Conservation (phyloP, 2,888 invertebrate species). For the Dryadula phaetusa region DNA sequence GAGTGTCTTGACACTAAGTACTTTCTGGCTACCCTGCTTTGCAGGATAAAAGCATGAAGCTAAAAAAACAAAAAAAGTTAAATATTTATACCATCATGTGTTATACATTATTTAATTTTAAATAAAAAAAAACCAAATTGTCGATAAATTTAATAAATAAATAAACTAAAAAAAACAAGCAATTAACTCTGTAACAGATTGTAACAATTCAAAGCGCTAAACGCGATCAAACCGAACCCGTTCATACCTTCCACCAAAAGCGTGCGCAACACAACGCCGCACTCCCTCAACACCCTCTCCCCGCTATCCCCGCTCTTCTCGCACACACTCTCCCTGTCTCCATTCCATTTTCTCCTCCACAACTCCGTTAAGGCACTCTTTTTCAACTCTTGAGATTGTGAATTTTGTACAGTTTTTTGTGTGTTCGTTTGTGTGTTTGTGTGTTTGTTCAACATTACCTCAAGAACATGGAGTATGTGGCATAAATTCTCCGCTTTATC, state of each 20-base stretch:
- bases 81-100: too few relatives aligned
- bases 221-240: slow-evolving; percentile 68
- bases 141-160: background rate
- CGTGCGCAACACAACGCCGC: slow-evolving; percentile 65
- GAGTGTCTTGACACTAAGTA: too few relatives aligned
- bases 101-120: too few relatives aligned
- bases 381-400: slow-evolving; percentile 56
- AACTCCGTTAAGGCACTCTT: slow-evolving; percentile 65
- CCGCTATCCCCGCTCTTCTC: slow-evolving; percentile 54
- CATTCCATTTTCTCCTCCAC: slow-evolving; percentile 74
- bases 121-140: background rate
- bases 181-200: slow-evolving; percentile 65
- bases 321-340: slow-evolving; percentile 49
- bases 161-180: background rate
- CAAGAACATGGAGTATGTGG: slow-evolving; percentile 66
- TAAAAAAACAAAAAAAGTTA: too few relatives aligned
- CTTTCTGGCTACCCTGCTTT: too few relatives aligned
- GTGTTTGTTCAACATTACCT: slow-evolving; percentile 60
- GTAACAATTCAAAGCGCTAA: slow-evolving; percentile 69
- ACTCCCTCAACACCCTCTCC: slow-evolving; percentile 56
- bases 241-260: slow-evolving; percentile 66
- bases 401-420: slow-evolving; percentile 51
- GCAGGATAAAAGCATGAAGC: too few relatives aligned
- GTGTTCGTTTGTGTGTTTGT: slow-evolving; percentile 49
- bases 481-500: slow-evolving; percentile 63